Percentiles rank a stretch among this genome's conserved stretches.
Evolutionary conservation across 1,140 invertebrate genomes (phyloP).

Genomic region (Bombus turneri): DNA sequence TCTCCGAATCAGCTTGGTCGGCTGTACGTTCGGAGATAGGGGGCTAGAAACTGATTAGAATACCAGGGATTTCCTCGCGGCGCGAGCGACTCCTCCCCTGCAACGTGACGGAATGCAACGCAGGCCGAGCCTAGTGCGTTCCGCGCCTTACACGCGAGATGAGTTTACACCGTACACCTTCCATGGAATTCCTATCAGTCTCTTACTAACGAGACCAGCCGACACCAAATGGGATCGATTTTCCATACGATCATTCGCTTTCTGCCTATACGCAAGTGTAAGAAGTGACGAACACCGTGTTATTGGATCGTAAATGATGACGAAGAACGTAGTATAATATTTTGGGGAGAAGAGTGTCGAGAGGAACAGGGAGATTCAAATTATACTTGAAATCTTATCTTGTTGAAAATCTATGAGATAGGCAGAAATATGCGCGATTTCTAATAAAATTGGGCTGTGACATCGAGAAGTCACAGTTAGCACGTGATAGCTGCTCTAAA

Average conservation of each 20-base stretch:
- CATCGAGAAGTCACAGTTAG: too few species aligned
- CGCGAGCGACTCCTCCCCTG: constrained; percentile 46
- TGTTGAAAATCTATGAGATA: too few species aligned
- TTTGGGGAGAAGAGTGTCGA: background rate
- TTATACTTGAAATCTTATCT: too few species aligned
- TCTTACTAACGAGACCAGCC: constrained; percentile 18
- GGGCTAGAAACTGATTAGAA: constrained; percentile 60
- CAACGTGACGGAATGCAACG: constrained; percentile 68
- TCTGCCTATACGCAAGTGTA: background rate
- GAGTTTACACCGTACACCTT: constrained; percentile 29
- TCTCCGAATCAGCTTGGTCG: constrained; percentile 41
- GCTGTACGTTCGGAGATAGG: constrained; percentile 9
- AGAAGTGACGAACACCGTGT: background rate
- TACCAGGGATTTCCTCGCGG: constrained; percentile 58
- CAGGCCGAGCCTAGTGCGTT: constrained; percentile 44
- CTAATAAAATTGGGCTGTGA: too few species aligned
- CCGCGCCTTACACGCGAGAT: constrained; percentile 44
- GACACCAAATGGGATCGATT: constrained; percentile 16
- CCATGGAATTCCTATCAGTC: constrained; percentile 38
- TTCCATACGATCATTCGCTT: background rate
- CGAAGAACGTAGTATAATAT: background rate
- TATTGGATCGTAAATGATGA: background rate
- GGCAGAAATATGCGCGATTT: too few species aligned
- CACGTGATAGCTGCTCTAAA: too few species aligned
- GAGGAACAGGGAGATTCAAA: background rate